Evolutionary conservation across 2,888 invertebrate species (phyloP), one percentile per base, ranked within the genome.

Genomic region (Opisthograptis luteolata): DNA sequence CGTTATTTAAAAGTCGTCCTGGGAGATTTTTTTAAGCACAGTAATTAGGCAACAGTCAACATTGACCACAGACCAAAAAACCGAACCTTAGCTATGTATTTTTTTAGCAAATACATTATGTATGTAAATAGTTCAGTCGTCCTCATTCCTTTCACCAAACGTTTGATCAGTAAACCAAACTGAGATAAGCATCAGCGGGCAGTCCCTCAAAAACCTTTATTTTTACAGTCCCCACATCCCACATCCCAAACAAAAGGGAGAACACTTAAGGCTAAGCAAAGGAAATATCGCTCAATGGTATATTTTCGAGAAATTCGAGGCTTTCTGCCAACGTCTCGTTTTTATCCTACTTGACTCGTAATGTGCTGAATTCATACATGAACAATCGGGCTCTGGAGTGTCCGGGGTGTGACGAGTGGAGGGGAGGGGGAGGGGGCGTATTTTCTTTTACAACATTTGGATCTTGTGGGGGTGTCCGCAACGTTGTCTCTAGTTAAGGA

Each of bases 341-440:
- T 89, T 90, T 88, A 91, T 91, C 91, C 91, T 91, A 92, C 92
- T 92, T 92, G 92, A 91, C 92, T 92, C 88, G 83, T 93, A 93
- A 93, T 93, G 93, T 93, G 93, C 92, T 93, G 93, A 93, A 93
- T 93, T 92, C 93, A 93, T 93, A 93, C 93, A 93, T 93, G 92
- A 92, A 92, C 93, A 93, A 91, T 88, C 76, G 86, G 70, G 82
- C 68, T 75, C 77, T 76, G 68, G 81, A 79, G 84, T 77, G 84
- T 74, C 79, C 77, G 71, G 60, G 66, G 75, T 64, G 13, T 15
- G 40, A 22, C 66, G 52, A 49, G 62, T 53, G 64, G 57, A 47
- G 46, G 53, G 55, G 57, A 15, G 43, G 53, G 57, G 61, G 66
- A 66, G 69, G 62, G 68, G 68, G 70, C 65, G 67, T 77, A 72